Conservation (phyloP, 1,140 invertebrate species). For the Laupala kohalensis region DNA sequence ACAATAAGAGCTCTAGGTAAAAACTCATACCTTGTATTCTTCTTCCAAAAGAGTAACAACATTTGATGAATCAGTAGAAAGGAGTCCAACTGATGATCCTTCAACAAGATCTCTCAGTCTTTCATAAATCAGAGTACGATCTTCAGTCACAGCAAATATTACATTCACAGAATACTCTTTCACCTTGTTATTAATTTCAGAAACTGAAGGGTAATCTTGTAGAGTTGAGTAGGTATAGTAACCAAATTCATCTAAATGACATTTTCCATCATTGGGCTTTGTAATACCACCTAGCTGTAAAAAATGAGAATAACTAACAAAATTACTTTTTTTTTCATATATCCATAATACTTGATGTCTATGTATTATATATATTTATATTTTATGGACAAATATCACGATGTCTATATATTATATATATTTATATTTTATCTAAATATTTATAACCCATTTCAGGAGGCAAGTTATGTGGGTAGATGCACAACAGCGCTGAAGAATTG, state of each 20-base stretch:
- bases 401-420: too few relatives aligned
- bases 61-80: constrained; percentile 83
- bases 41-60: constrained; percentile 81
- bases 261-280: constrained; percentile 54
- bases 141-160: constrained; percentile 95
- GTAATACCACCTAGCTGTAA: constrained; percentile 53
- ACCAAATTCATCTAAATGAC: constrained; percentile 42
- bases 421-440: too few relatives aligned
- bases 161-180: constrained; percentile 91
- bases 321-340: background rate
- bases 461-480: too few relatives aligned
- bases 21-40: constrained; percentile 78
- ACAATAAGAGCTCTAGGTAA: too few relatives aligned
- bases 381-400: too few relatives aligned
- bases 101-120: constrained; percentile 63
- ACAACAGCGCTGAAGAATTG: too few relatives aligned
- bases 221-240: constrained; percentile 46
- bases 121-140: constrained; percentile 73
- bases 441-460: too few relatives aligned
- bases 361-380: too few relatives aligned
- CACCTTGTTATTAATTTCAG: constrained; percentile 59
- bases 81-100: constrained; percentile 69
- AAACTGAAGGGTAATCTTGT: constrained; percentile 96
- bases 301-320: constrained; percentile 6
- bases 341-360: background rate